A percentile compares a stretch with the other conserved stretches of the same genome.
Conservation (phyloP, 37 sponge, comb jelly and placozoan species). For the Bolinopsis microptera region DNA sequence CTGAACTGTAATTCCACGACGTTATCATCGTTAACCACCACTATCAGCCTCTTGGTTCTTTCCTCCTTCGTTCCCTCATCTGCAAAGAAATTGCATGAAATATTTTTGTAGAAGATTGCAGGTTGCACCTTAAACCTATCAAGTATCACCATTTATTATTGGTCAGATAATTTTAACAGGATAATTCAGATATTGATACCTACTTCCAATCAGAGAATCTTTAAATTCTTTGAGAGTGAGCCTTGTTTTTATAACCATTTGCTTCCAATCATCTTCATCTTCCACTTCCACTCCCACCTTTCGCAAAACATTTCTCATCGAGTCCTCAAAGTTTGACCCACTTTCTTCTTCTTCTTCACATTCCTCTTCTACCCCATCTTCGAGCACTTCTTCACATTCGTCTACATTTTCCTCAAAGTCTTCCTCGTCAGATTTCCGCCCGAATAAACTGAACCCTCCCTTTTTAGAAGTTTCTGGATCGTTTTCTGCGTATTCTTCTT, state of each 20-base stretch:
- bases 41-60: neutral
- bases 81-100: too few species aligned
- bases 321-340: neutral
- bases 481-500: neutral
- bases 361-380: neutral
- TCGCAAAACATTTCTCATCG: slow-evolving; percentile 19
- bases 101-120: too few species aligned
- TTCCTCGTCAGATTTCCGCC: neutral
- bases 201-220: neutral
- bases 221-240: neutral
- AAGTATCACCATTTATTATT: too few species aligned
- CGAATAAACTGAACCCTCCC: neutral
- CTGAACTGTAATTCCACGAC: slow-evolving; percentile 7
- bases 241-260: neutral
- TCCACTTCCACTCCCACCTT: neutral
- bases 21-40: slow-evolving; percentile 15
- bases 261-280: slow-evolving; percentile 37
- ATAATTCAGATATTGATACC: neutral
- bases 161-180: too few species aligned
- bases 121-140: too few species aligned
- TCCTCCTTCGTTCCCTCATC: slow-evolving; percentile 12
- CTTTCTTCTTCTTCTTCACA: neutral
- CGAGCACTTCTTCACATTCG: neutral
- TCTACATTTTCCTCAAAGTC: neutral
- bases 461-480: neutral